A percentile compares a stretch with the other conserved stretches of the same genome.
phyloP scores from a whole-genome alignment of 2,113 vertebrate genomes.

The Dendrocopos noguchii region DNA sequence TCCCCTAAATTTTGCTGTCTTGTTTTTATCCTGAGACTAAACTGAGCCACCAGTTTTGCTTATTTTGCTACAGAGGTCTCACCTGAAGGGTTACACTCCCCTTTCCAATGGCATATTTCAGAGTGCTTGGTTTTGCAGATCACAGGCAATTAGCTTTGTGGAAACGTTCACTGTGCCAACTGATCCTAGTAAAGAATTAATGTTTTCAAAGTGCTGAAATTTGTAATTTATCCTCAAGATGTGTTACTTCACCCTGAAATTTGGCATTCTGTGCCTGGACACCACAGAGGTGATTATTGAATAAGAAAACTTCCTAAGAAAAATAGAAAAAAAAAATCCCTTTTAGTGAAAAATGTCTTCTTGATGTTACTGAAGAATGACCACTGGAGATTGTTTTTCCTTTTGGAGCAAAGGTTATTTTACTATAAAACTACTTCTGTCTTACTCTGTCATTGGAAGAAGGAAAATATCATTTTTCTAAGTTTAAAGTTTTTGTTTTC shows the following conservation, averaged over 20 bases:
- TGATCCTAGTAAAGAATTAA: neutral
- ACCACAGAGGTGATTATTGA: neutral
- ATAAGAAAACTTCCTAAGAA: neutral
- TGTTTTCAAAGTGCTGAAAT: neutral
- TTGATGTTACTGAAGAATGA: neutral
- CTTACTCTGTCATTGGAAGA: neutral
- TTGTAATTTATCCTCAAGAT: neutral
- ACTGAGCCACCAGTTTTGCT: neutral
- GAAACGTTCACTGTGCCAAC: neutral
- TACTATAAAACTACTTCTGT: neutral
- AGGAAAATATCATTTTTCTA: neutral
- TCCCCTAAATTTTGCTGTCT: neutral
- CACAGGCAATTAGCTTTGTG: neutral
- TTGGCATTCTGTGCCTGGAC: neutral
- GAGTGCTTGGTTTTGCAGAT: neutral
- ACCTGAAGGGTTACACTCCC: neutral
- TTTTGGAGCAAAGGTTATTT: neutral
- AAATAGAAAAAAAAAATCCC: neutral
- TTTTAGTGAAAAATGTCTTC: neutral
- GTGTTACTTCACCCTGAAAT: neutral
- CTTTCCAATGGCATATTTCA: neutral
- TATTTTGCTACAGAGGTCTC: neutral
- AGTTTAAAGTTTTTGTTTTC: neutral
- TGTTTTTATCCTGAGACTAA: neutral
- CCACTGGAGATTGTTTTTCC: neutral